phyloP scores from a whole-genome alignment of 2,888 invertebrate genomes.

The Sussaba pulchella region DNA sequence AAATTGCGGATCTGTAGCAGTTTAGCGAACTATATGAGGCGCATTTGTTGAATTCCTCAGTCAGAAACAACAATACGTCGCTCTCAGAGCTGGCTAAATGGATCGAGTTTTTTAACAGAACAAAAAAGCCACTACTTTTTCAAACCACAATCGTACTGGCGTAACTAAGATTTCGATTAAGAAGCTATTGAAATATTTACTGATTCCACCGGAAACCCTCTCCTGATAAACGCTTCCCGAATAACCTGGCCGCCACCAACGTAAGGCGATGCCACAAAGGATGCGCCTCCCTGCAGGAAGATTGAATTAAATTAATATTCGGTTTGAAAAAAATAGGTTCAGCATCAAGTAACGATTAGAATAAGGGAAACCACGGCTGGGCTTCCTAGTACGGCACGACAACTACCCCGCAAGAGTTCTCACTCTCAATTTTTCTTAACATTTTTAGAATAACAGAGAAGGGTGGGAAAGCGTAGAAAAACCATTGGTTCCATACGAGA shows the following conservation, averaged over 20 bases:
- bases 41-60: slow-evolving; percentile 13
- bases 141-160: slow-evolving; percentile 33
- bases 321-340: slow-evolving; percentile 50
- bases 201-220: slow-evolving; percentile 26
- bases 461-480: slow-evolving; percentile 41
- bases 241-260: slow-evolving; percentile 62
- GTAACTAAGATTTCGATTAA: slow-evolving; percentile 16
- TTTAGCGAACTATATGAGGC: slow-evolving; percentile 30
- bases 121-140: slow-evolving; percentile 49
- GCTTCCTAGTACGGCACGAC: slow-evolving; percentile 51
- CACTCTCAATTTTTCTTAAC: slow-evolving; percentile 71
- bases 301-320: slow-evolving; percentile 64
- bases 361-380: slow-evolving; percentile 44
- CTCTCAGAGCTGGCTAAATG: slow-evolving; percentile 1
- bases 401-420: slow-evolving; percentile 9
- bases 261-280: slow-evolving; percentile 65
- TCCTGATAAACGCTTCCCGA: slow-evolving; percentile 25
- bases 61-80: slow-evolving; percentile 13
- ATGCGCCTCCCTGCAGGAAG: slow-evolving; percentile 67
- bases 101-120: background rate
- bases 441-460: slow-evolving; percentile 63
- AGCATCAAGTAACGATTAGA: slow-evolving; percentile 23
- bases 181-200: slow-evolving; percentile 34
- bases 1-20: slow-evolving; percentile 28
- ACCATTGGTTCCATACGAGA: slow-evolving; percentile 28